These are phyloP conservation scores for Sebastes matsubarae DNA, from an alignment of 2,797 vertebrate genomes.

Conservation along the genomic window DNA sequence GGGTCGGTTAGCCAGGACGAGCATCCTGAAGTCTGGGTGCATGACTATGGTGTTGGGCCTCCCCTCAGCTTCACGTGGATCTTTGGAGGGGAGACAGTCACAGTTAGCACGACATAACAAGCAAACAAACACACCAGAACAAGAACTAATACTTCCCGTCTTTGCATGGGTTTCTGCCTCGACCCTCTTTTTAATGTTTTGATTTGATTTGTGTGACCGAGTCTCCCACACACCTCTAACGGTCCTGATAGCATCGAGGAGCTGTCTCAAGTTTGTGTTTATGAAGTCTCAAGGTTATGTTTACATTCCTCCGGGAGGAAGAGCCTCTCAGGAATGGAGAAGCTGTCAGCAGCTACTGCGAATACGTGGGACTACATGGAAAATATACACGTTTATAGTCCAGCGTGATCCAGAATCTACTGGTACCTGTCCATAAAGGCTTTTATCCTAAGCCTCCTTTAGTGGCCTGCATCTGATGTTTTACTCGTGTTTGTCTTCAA, in stretches of 20 bases:
- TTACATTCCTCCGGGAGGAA: slow-evolving; percentile 48
- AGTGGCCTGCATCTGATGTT: slow-evolving; percentile 10
- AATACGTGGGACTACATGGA: slow-evolving; percentile 3
- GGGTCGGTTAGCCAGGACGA: slow-evolving; percentile 95
- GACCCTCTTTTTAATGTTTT: not conserved
- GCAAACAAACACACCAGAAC: not conserved
- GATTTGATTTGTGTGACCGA: not conserved
- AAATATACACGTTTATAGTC: slow-evolving; percentile 23
- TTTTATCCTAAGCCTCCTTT: slow-evolving; percentile 48
- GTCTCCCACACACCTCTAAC: not conserved
- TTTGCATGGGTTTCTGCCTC: not conserved
- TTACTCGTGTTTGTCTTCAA: slow-evolving; percentile 26
- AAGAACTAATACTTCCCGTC: not conserved
- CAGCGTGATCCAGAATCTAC: not conserved
- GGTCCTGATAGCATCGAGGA: not conserved
- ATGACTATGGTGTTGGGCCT: slow-evolving; percentile 88
- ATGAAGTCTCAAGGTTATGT: slow-evolving; percentile 6
- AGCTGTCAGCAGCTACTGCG: slow-evolving; percentile 1
- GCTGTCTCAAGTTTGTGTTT: slow-evolving; percentile 32
- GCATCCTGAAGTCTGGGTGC: slow-evolving; percentile 98
- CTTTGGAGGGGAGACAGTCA: slow-evolving; percentile 72
- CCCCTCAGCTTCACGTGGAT: slow-evolving; percentile 75
- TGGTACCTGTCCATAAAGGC: slow-evolving; percentile 58
- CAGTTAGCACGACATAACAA: not conserved
- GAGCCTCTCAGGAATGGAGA: slow-evolving; percentile 7